Conservation (phyloP, 2,797 vertebrate species). For the Ctenopoma multispine region DNA sequence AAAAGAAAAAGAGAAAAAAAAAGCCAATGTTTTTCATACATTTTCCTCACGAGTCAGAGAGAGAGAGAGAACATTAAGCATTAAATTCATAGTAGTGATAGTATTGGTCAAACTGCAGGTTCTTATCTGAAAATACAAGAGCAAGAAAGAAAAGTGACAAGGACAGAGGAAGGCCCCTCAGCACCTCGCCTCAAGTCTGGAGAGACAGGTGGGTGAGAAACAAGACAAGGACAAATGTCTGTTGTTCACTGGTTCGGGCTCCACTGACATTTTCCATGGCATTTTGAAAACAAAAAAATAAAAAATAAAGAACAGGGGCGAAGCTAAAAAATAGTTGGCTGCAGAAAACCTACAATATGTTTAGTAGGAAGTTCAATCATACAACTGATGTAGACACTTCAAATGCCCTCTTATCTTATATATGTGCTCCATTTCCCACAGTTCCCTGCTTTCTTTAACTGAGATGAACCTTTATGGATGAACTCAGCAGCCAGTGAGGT, state of each 20-base stretch:
- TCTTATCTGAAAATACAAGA: constrained; percentile 33
- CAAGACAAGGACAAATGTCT: constrained; percentile 76
- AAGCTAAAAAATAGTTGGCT: constrained; percentile 47
- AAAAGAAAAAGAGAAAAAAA: not conserved
- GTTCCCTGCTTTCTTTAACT: constrained; percentile 9
- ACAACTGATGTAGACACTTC: constrained; percentile 32
- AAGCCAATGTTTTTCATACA: not conserved
- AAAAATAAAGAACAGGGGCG: not conserved
- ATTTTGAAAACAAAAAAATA: constrained; percentile 71
- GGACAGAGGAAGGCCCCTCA: constrained; percentile 56
- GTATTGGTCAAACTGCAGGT: not conserved
- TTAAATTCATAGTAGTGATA: constrained; percentile 17
- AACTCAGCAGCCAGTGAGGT: constrained; percentile 11
- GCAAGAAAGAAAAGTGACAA: constrained; percentile 6
- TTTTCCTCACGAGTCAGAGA: too few relatives aligned
- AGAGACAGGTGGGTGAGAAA: constrained; percentile 69
- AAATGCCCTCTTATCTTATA: constrained; percentile 29
- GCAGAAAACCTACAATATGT: constrained; percentile 22
- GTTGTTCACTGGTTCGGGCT: constrained; percentile 35
- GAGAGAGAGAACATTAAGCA: not conserved
- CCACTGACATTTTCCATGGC: constrained; percentile 75
- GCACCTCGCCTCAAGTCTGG: constrained; percentile 61
- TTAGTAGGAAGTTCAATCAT: constrained; percentile 13
- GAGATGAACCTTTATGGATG: constrained; percentile 8
- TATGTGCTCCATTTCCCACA: constrained; percentile 29